These are phyloP conservation scores for Idaea biselata DNA, from an alignment of 2,888 invertebrate genomes.

Conservation along the genomic window DNA sequence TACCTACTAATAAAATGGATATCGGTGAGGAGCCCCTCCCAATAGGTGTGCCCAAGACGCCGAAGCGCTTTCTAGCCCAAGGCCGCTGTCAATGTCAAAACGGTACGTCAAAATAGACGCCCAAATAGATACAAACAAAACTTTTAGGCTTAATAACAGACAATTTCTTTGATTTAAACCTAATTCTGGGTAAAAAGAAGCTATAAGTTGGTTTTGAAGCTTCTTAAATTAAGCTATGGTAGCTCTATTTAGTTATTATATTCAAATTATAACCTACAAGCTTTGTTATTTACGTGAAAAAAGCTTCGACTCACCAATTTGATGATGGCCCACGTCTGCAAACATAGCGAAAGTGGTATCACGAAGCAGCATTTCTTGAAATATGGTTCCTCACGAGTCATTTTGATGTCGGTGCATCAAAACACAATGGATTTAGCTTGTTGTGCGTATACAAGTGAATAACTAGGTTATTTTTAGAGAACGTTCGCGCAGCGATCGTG, in stretches of 20 bases:
- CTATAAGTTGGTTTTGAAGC: neutral
- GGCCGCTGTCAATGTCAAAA: neutral
- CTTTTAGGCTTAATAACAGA: neutral
- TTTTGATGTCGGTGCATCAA: slow-evolving; percentile 11
- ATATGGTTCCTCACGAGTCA: slow-evolving; percentile 21
- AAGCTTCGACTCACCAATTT: slow-evolving; percentile 4
- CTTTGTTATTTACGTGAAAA: neutral
- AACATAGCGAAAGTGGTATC: slow-evolving; percentile 22
- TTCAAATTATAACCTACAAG: neutral
- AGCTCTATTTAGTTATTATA: neutral
- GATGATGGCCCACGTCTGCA: slow-evolving; percentile 22
- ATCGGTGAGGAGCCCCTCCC: too few relatives aligned
- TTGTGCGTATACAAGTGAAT: neutral
- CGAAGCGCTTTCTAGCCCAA: neutral
- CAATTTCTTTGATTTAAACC: neutral
- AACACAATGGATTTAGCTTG: neutral
- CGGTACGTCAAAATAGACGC: neutral
- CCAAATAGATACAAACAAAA: neutral
- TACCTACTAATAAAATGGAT: too few relatives aligned
- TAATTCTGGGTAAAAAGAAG: neutral
- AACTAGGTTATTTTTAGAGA: neutral
- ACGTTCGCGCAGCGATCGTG: neutral
- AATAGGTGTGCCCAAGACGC: neutral
- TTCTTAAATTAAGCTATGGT: neutral
- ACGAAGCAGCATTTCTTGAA: slow-evolving; percentile 24